Base-by-base conservation (phyloP, 2,888 invertebrate species). In the Isoperla grammatica region DNA sequence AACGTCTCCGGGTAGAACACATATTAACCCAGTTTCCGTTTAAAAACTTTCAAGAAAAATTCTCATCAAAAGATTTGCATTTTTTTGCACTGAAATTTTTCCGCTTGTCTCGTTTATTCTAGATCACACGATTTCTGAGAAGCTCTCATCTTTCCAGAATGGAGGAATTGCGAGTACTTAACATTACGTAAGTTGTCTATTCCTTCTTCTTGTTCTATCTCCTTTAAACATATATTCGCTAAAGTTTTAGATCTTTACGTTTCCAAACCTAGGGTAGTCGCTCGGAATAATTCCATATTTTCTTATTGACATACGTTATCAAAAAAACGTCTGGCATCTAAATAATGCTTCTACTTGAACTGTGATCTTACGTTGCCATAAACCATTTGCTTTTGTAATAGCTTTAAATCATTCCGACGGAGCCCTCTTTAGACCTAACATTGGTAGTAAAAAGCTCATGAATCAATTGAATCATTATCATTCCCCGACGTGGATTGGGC, bases 41-140 rank as follows among this genome's bases (percentile, higher is more conserved):
- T 39, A 39, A 53, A 39, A 35, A 37, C 29, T 50, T 37, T 37
- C 20, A 37, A 53, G 53, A 17, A 20, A 39, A 53, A 53, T 29
- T 29, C 53, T 53, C 53, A 53, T 53, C 53, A 39, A 13, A 53
- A 39, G 35, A 53, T 53, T 53, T 53, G 53, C 53, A 53, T 53
- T 53, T 53, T 53, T 53, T 53, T 53, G 37, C 39, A 35, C 39
- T 53, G 53, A 53, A 53, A 20, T 37, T 12, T 17, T 13, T 19
- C 17, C 17, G 15, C 19, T 45, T 53, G 15, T 63, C 62, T 63
- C 61, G 65, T 68, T 67, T 60, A 67, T 78, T 79, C 63, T 79
- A 87, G 87, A 78, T 87, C 65, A 79, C 81, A 46, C 81, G 79
- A 65, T 83, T 85, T 68, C 74, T 87, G 66, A 81, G 78, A 70